Percentiles rank a stretch among this genome's conserved stretches.
phyloP scores from a whole-genome alignment of 2,888 invertebrate genomes.

The Cinara cedri region DNA sequence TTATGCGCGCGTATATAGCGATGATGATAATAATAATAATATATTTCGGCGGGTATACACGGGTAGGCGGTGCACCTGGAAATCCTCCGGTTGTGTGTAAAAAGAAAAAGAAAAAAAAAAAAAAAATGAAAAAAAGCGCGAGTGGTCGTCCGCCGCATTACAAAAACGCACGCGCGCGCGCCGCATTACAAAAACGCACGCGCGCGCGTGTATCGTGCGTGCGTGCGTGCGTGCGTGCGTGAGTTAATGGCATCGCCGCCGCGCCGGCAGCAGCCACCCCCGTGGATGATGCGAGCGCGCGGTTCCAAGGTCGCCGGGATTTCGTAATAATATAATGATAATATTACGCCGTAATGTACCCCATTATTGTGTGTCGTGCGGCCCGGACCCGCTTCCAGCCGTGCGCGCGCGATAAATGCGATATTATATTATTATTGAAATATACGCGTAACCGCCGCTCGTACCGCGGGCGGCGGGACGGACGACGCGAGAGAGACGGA shows the following conservation, averaged over 20 bases:
- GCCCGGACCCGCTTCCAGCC: no score
- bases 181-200: no score
- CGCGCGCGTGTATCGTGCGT: no score
- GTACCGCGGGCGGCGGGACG: no score
- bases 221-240: background rate
- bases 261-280: conserved; percentile 21
- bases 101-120: background rate
- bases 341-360: background rate
- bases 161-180: no score
- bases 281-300: background rate
- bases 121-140: conserved; percentile 45
- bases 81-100: conserved; percentile 35
- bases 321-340: conserved; percentile 37
- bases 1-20: background rate
- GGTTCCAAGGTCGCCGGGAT: conserved; percentile 39
- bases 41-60: background rate
- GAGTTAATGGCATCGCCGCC: conserved; percentile 49
- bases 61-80: conserved; percentile 38
- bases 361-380: background rate
- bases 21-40: conserved; percentile 2
- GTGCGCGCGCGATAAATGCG: no score
- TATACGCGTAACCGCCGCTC: no score
- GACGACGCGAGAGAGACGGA: no score
- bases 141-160: conserved; percentile 50
- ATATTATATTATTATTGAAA: no score